phyloP scores from a whole-genome alignment of 2,797 vertebrate species.

The Lutjanus campechanus region DNA sequence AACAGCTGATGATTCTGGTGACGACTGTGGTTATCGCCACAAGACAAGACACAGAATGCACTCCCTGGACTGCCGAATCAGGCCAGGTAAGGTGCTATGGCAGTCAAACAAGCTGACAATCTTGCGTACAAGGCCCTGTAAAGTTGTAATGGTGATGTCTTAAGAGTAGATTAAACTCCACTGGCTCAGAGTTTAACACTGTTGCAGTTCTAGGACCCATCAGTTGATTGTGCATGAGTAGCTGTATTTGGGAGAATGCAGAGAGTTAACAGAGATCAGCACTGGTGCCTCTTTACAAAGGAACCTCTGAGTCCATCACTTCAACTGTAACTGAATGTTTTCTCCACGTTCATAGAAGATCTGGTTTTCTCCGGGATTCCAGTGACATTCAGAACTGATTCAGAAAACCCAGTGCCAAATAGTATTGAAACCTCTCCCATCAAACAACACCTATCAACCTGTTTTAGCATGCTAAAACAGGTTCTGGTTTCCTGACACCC shows the following conservation, averaged over 20 bases:
- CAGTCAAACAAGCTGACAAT: background rate
- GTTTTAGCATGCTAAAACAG: background rate
- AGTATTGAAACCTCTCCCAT: too few relatives aligned
- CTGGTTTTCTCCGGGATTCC: background rate
- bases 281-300: too few relatives aligned
- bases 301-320: too few relatives aligned
- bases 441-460: too few relatives aligned
- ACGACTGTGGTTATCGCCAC: constrained; percentile 81
- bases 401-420: too few relatives aligned
- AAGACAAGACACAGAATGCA: constrained; percentile 81
- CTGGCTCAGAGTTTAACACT: too few relatives aligned
- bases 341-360: too few relatives aligned
- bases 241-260: too few relatives aligned
- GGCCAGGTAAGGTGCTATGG: constrained; percentile 86
- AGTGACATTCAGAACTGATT: background rate
- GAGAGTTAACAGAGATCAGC: too few relatives aligned
- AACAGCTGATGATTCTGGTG: constrained; percentile 85
- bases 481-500: background rate
- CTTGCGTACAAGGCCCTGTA: background rate
- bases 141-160: background rate
- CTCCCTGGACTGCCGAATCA: constrained; percentile 85
- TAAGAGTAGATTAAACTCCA: background rate
- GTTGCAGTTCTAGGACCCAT: too few relatives aligned
- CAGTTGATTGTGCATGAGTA: too few relatives aligned
- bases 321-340: too few relatives aligned